phyloP scores from a whole-genome alignment of 2,113 vertebrate species.

The Taxidea taxus region DNA sequence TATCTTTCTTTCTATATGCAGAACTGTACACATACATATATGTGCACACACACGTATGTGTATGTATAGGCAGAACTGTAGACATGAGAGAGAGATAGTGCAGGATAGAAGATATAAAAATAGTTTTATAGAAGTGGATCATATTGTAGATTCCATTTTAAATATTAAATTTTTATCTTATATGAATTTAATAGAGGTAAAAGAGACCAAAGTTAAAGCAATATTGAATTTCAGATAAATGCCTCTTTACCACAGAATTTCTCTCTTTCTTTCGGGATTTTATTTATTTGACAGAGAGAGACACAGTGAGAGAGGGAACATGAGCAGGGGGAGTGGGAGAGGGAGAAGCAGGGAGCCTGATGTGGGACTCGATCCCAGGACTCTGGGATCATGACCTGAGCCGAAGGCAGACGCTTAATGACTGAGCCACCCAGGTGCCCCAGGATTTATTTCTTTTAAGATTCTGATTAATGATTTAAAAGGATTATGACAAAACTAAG shows the following conservation, averaged over 20 bases:
- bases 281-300: no score
- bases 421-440: no score
- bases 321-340: no score
- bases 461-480: not conserved
- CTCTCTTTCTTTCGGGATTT: not conserved
- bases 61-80: not conserved
- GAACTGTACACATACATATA: not conserved
- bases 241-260: not conserved
- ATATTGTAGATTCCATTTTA: not conserved
- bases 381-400: no score
- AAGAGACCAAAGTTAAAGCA: not conserved
- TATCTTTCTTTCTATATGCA: not conserved
- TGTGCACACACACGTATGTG: not conserved
- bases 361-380: no score
- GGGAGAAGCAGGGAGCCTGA: no score
- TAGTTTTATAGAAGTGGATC: not conserved
- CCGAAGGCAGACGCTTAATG: no score
- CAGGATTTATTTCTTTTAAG: not conserved
- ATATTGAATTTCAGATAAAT: not conserved
- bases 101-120: not conserved
- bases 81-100: not conserved
- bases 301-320: no score
- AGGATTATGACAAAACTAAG: not conserved
- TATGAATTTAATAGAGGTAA: not conserved
- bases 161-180: slow-evolving; percentile 7